Percentiles rank a stretch among this genome's conserved stretches.
These are phyloP conservation scores for Laterallus jamaicensis DNA, from an alignment of 2,113 vertebrate species.

Conservation along the genomic window DNA sequence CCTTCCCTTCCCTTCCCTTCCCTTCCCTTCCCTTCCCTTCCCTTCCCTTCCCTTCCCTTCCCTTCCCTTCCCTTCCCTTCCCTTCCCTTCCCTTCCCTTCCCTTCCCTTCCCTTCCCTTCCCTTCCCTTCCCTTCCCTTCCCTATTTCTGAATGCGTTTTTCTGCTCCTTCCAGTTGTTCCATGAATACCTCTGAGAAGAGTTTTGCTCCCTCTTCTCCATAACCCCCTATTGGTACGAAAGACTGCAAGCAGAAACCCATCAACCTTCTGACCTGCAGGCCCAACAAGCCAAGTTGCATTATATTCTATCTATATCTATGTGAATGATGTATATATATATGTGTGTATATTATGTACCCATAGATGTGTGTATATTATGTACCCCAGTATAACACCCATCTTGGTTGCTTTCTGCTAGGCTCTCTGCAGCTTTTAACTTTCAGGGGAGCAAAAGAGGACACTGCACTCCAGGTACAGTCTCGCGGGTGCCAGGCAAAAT, in stretches of 20 bases:
- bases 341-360: neutral
- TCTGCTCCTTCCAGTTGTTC: neutral
- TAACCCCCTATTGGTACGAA: neutral
- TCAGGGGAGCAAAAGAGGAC: neutral
- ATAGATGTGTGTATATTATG: no score
- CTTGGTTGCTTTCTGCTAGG: neutral
- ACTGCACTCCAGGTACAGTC: neutral
- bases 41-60: no score
- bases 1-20: no score
- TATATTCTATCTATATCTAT: fast-evolving
- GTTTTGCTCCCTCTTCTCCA: neutral
- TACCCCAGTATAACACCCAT: neutral
- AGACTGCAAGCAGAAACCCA: neutral
- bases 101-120: no score
- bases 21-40: no score
- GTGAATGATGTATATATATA: neutral
- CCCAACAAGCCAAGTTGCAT: neutral
- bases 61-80: no score
- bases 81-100: no score
- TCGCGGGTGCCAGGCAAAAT: neutral
- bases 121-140: no score
- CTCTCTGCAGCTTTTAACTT: neutral
- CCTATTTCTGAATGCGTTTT: neutral
- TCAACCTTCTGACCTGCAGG: neutral
- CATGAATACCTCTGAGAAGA: neutral